Conservation (phyloP, 2,888 invertebrate species). For the Eupeodes luniger region DNA sequence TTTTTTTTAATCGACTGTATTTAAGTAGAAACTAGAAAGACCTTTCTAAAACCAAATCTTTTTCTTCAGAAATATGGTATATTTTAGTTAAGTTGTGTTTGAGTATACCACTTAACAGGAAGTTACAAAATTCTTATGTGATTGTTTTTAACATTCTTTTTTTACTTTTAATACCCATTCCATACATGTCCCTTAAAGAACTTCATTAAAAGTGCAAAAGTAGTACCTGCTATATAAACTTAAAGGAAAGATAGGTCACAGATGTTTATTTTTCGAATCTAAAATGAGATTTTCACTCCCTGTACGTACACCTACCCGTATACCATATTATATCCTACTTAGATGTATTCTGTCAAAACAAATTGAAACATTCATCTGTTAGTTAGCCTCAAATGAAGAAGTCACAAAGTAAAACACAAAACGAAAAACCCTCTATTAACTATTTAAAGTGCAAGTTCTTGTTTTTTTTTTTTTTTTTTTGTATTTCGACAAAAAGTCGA, state of each 20-base stretch:
- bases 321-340: no score
- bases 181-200: neutral
- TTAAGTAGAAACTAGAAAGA: no score
- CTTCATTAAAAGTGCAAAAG: no score
- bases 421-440: neutral
- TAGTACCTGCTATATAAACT: neutral
- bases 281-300: neutral
- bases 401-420: conserved; percentile 1
- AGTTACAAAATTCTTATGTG: no score
- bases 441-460: conserved; percentile 21
- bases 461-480: neutral
- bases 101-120: no score
- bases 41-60: no score
- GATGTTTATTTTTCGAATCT: conserved; percentile 4
- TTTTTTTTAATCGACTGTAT: no score
- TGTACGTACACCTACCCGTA: no score
- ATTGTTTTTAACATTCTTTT: neutral
- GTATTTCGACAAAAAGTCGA: neutral
- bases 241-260: neutral
- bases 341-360: neutral
- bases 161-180: neutral
- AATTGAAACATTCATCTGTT: conserved; percentile 13
- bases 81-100: no score
- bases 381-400: neutral
- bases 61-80: no score